Percentiles rank a stretch among this genome's conserved stretches.
Evolutionary conservation across 2,797 vertebrate genomes (phyloP).

Genomic region (Australoheros facetus): DNA sequence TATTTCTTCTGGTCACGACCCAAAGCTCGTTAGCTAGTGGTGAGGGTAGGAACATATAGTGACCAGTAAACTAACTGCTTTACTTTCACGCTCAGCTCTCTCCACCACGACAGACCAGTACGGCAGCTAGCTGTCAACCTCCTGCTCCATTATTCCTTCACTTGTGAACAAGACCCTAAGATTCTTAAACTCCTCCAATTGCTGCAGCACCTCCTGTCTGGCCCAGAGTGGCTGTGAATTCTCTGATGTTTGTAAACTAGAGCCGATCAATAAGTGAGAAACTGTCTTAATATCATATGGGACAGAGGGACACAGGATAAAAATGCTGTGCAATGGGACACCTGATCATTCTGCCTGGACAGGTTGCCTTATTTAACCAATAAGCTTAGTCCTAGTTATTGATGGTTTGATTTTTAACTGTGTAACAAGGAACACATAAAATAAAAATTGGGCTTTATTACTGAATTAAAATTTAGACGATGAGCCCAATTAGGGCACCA

Average conservation of each 20-base stretch:
- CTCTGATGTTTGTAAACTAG: no score
- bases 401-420: neutral
- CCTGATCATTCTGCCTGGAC: neutral
- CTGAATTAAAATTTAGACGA: neutral
- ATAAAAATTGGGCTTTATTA: neutral
- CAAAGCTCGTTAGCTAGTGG: neutral
- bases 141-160: neutral
- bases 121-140: rapidly evolving
- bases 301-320: neutral
- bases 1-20: neutral
- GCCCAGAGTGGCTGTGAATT: neutral
- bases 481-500: neutral
- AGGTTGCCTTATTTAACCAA: neutral
- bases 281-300: no score
- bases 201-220: neutral
- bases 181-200: neutral
- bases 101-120: no score
- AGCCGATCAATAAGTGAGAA: no score
- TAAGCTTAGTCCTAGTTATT: neutral
- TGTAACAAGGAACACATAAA: neutral
- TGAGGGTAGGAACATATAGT: neutral
- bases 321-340: neutral
- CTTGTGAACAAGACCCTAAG: neutral
- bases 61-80: neutral
- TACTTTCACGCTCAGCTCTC: neutral